Evolutionary conservation across 2,888 invertebrate genomes (phyloP), one percentile per base, ranked within the genome.

Genomic region (Taphrorychus bicolor): DNA sequence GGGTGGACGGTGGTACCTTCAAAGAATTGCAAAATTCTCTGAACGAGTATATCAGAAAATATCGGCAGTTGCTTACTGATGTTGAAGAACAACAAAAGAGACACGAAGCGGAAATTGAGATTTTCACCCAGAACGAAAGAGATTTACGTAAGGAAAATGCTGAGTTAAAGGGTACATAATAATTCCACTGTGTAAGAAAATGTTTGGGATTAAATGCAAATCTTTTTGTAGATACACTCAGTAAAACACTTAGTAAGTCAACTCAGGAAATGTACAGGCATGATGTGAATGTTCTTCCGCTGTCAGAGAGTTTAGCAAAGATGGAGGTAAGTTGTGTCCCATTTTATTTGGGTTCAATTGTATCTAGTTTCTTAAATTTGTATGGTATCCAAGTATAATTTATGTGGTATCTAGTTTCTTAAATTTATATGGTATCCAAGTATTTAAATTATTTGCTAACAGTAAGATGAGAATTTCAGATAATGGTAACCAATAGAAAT

Each of bases 21-120:
- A 83, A 84, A 76, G 85, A 87, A 73, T 81, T 87, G 73, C 85
- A 86, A 77, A 81, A 82, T 49, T 81, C 83, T 56, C 80, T 87
- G 45, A 85, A 85, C 69, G 84, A 86, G 62, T 74, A 82, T n/a
- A 78, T 81, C 2, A 75, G 83, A 16, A 88, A 89, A 75, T 85
- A 87, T 72, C 80, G 87, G 73, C 81, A 82, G 70, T 62, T 83
- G 14, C 57, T 85, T n/a, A 63, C 71, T n/a, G 73, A 76, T 24
- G 62, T 78, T 5, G 71, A 76, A 45, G 70, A 74, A 59, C 71
- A 77, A 40, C 72, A 72, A 14, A 70, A 73, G 22, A 76, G 78
- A 32, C 69, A 80, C 3, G 78, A 75, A 18, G 77, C 76, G 23
- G 78, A 86, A 67, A 22, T 79, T 3, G 67, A 73, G 21, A 63